Evolutionary conservation across 2,113 vertebrate species (phyloP).

Genomic region (Trogon melanurus): DNA sequence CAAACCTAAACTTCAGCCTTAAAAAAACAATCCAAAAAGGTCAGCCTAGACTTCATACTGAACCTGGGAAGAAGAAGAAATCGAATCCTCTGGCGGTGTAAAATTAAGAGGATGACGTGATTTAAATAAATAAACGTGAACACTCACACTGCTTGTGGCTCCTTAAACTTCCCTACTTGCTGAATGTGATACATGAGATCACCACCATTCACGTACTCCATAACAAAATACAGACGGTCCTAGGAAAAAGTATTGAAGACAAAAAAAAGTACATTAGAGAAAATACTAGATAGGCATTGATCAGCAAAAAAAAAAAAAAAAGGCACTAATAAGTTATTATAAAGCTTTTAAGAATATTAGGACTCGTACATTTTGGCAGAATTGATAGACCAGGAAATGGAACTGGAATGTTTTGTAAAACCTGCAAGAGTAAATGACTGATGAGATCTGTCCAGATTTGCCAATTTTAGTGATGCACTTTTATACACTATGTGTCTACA

Average conservation of each 20-base stretch:
- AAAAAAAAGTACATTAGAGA: neutral
- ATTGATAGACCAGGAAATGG: neutral
- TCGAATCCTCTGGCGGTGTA: neutral
- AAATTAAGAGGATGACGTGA: neutral
- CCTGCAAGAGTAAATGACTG: neutral
- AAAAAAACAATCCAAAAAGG: neutral
- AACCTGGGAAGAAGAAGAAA: neutral
- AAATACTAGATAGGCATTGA: neutral
- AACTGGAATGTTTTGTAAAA: neutral
- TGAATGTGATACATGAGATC: constrained; percentile 99
- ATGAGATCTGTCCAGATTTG: neutral
- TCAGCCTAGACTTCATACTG: neutral
- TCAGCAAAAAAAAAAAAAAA: neutral
- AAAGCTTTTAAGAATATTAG: constrained; percentile 31
- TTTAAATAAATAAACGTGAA: neutral
- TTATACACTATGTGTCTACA: neutral
- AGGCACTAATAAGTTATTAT: neutral
- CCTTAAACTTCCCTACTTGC: constrained; percentile 97
- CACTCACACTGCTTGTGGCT: constrained; percentile 97
- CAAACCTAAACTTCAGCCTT: neutral
- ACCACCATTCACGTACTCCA: constrained; percentile 98
- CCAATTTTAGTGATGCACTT: neutral
- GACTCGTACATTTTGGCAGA: neutral
- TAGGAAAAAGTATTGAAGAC: constrained; percentile 45
- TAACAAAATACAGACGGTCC: constrained; percentile 98